Evolutionary conservation across 2,113 vertebrate genomes (phyloP), one percentile per base, ranked within the genome.

Genomic region (Ceuthmochares aereus): DNA sequence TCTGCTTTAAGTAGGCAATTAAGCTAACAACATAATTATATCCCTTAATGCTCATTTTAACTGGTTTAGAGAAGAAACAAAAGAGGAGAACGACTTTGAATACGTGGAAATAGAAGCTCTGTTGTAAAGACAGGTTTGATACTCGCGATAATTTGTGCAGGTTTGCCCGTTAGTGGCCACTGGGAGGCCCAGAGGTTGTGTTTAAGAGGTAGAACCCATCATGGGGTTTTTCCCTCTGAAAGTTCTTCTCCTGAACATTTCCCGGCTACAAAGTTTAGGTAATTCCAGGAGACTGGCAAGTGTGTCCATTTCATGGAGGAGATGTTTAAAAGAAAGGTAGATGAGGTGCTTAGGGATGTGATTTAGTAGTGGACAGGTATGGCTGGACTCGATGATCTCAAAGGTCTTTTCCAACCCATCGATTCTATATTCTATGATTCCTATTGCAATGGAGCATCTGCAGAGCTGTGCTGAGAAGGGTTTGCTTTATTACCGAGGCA

Each of bases 21-120:
- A 98, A 96, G 96, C 97, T 98, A 98, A 98, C 98, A 98, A 98
- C 96, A 96, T 98, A 98, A 98, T 98, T 98, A 98, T 97, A 98
- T 98, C 97, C 98, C 97, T 98, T 97, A 95, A 95, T 97, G 96
- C 97, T 98, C 97, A 98, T 98, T 98, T 97, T 98, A 97, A 97
- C 97, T 10, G 62, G 97, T 98, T 98, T 98, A 97, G 89, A 96
- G 96, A 95, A 94, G 96, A 98, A 98, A 98, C 97, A 98, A 98
- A 98, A 96, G 93, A 92, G 91, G 96, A 95, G 96, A 96, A 84
- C 80, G 76, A 84, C 97, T 91, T 97, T 84, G 90, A 95, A 95
- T 97, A 95, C 79, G 91, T 89, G 93, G 94, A 95, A 97, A 91
- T 89, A 69, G 66, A 90, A 96, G 81, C 58, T 90, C 60, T 0